phyloP scores from a whole-genome alignment of 2,888 invertebrate species.

The Noctua pronuba region DNA sequence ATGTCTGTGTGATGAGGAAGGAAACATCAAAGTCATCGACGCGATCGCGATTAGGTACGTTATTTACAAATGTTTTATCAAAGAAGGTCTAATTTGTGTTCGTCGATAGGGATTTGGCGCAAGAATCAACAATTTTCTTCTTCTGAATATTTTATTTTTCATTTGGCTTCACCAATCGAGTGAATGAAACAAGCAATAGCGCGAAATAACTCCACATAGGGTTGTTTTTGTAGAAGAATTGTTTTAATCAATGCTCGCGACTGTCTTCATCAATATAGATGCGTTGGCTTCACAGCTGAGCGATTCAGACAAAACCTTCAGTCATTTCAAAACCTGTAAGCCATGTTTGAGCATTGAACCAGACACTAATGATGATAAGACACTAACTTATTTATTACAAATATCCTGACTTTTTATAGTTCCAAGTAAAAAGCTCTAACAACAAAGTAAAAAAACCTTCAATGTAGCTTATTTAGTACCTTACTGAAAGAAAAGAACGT shows the following conservation, averaged over 20 bases:
- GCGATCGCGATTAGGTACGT: constrained; percentile 42
- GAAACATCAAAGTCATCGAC: constrained; percentile 50
- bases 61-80: constrained; percentile 46
- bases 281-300: not conserved
- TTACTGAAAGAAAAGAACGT: constrained; percentile 5
- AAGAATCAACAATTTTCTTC: not conserved
- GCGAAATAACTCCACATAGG: not conserved
- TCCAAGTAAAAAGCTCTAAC: not conserved
- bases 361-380: not conserved
- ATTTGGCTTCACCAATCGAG: constrained; percentile 2
- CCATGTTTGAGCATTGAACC: not conserved
- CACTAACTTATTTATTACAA: not conserved
- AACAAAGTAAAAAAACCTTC: not conserved
- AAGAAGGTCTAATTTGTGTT: constrained; percentile 42
- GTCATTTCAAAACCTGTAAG: not conserved
- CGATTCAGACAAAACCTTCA: not conserved
- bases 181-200: constrained; percentile 2
- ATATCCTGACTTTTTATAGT: not conserved
- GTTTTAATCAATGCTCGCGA: not conserved
- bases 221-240: not conserved
- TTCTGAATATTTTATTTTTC: constrained; percentile 29
- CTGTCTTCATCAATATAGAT: not conserved
- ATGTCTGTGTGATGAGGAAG: constrained; percentile 41
- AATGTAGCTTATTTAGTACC: constrained; percentile 9
- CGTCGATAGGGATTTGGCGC: not conserved